Percentiles rank a stretch among this genome's conserved stretches.
Conservation (phyloP, 35 echinoderm and acorn worm genomes). For the Ophiothrix spiculata region DNA sequence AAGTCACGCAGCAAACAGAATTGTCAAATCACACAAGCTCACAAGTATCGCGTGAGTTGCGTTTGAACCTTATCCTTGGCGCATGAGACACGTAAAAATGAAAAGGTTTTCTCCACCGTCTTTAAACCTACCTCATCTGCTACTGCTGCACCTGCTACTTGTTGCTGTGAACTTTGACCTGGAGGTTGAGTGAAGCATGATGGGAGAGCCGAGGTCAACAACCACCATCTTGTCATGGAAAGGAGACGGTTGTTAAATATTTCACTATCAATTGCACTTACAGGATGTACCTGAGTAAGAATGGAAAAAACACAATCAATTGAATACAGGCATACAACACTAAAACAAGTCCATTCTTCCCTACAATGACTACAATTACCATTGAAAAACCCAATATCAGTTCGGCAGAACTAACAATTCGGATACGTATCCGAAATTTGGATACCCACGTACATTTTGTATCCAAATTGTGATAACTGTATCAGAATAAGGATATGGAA, state of each 20-base stretch:
- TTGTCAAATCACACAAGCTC: no score
- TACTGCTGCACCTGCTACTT: not conserved
- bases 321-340: not conserved
- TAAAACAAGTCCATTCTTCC: not conserved
- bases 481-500: no score
- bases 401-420: no score
- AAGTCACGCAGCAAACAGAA: no score
- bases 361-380: not conserved
- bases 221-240: conserved; percentile 53
- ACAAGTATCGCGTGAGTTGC: no score
- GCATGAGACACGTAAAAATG: conserved; percentile 4
- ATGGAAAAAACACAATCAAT: no score
- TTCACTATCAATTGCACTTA: not conserved
- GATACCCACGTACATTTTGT: no score
- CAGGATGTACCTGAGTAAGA: not conserved
- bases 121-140: no score
- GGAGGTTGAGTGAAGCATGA: conserved; percentile 24
- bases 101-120: no score
- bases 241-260: conserved; percentile 11
- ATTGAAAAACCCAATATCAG: not conserved
- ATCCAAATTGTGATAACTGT: no score
- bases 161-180: not conserved
- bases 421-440: no score
- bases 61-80: no score
- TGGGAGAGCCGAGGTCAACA: conserved; percentile 42